Conservation (phyloP, 2,888 invertebrate genomes). For the Apoda limacodes region DNA sequence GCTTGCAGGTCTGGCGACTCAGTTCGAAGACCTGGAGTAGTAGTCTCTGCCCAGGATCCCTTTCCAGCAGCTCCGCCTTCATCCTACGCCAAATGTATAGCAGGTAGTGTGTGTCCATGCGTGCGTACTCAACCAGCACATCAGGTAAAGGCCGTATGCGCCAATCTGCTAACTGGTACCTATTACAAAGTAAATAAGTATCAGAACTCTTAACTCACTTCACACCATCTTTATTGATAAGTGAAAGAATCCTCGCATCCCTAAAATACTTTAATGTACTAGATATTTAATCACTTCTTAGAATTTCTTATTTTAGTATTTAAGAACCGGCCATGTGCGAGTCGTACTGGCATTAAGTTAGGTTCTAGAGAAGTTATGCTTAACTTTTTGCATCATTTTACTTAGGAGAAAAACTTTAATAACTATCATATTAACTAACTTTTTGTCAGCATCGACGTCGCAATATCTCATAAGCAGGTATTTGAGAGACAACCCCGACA, state of each 20-base stretch:
- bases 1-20: conserved; percentile 78
- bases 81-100: conserved; percentile 88
- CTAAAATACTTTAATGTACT: too few relatives aligned
- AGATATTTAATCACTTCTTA: too few relatives aligned
- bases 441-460: conserved; percentile 84
- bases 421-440: conserved; percentile 46
- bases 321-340: too few relatives aligned
- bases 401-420: background rate
- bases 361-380: too few relatives aligned
- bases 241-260: too few relatives aligned
- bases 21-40: conserved; percentile 78
- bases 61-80: conserved; percentile 75
- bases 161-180: conserved; percentile 95
- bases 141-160: conserved; percentile 88
- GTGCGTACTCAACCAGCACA: conserved; percentile 86
- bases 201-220: too few relatives aligned
- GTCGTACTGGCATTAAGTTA: too few relatives aligned
- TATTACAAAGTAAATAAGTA: conserved; percentile 17
- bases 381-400: too few relatives aligned
- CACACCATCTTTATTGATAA: too few relatives aligned
- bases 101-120: conserved; percentile 95
- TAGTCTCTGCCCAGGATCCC: conserved; percentile 62
- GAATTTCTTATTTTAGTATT: too few relatives aligned
- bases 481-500: conserved; percentile 79
- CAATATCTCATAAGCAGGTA: conserved; percentile 85